These are phyloP conservation scores for Aspidiotus rigidus DNA, from an alignment of 2,888 invertebrate species.

Conservation along the genomic window DNA sequence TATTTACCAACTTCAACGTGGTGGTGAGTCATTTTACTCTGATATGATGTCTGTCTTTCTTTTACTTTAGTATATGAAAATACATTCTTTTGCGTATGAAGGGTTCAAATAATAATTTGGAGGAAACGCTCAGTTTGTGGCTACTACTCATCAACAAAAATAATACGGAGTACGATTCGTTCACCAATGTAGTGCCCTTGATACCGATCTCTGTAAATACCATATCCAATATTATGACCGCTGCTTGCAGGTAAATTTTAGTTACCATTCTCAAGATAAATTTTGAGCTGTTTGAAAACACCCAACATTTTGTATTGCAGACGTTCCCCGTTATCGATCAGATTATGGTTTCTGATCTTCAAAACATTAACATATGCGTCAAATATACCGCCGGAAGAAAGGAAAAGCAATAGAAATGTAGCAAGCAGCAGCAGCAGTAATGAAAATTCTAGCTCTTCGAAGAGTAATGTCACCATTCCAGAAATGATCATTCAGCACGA, in stretches of 20 bases:
- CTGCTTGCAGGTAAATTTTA: constrained; percentile 12
- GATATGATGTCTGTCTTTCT: constrained; percentile 9
- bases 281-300: constrained; percentile 3
- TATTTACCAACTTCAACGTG: constrained; percentile 57
- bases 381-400: constrained; percentile 48
- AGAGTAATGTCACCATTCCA: neutral
- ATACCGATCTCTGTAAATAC: constrained; percentile 23
- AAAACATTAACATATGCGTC: constrained; percentile 65
- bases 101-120: constrained; percentile 28
- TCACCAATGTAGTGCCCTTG: constrained; percentile 21
- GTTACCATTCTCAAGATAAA: neutral
- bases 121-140: constrained; percentile 29
- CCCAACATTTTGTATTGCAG: constrained; percentile 38
- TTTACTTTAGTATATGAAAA: neutral
- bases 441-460: neutral
- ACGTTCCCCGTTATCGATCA: constrained; percentile 57
- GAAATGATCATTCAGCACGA: constrained; percentile 19
- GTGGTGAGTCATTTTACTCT: constrained; percentile 42
- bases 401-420: constrained; percentile 3
- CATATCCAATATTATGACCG: constrained; percentile 23
- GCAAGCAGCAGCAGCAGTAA: neutral
- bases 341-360: constrained; percentile 71
- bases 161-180: constrained; percentile 19
- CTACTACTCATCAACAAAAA: constrained; percentile 9
- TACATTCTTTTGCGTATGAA: constrained; percentile 11